Evolutionary conservation across 2,113 vertebrate genomes (phyloP), one percentile per base, ranked within the genome.

Genomic region (Thomomys bottae): DNA sequence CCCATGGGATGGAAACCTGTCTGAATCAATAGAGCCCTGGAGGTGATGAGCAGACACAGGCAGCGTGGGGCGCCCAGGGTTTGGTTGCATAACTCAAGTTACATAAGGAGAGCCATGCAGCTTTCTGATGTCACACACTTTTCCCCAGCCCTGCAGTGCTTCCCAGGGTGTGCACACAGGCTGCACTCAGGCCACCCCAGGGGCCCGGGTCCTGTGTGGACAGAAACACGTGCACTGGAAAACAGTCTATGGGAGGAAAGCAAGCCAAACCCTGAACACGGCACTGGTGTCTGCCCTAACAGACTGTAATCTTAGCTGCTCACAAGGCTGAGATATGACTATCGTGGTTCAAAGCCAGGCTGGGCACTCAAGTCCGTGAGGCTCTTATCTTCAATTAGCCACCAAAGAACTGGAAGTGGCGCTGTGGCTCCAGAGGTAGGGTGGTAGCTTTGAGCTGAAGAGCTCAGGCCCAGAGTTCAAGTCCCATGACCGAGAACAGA

Each of bases 51-150:
- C 30, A 68, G 30, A 8, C 23, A 61, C 84, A 88, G 66, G 75
- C 90, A 81, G 30, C 66, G 2, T 3, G 15, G 77, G 21, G 36
- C 12, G n/a, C 71, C 66, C 45, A 32, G 71, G 77, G 92, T 80
- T 42, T 57, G 79, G 49, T 94, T 92, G 88, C 7, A 28, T 93
- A 95, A 95, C 32, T 6, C 8, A 9, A 70, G n/a, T 96, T 96
- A 94, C 8, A 14, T 94, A 95, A 94, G 10, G 38, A 86, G 59
- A 20, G 20, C 12, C 17, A 70, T 72, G 40, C 17, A 42, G 24
- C 63, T 90, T 89, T 84, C 84, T 68, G 14, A 84, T 54, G 64
- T 84, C 72, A 71, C 40, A 76, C 36, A 49, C 57, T 71, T 88
- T 42, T 89, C 23, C 28, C 49, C 67, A 79, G 94, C 72, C 91